Evolutionary conservation across 2,113 vertebrate genomes (phyloP).

Genomic region (Clupea harengus): DNA sequence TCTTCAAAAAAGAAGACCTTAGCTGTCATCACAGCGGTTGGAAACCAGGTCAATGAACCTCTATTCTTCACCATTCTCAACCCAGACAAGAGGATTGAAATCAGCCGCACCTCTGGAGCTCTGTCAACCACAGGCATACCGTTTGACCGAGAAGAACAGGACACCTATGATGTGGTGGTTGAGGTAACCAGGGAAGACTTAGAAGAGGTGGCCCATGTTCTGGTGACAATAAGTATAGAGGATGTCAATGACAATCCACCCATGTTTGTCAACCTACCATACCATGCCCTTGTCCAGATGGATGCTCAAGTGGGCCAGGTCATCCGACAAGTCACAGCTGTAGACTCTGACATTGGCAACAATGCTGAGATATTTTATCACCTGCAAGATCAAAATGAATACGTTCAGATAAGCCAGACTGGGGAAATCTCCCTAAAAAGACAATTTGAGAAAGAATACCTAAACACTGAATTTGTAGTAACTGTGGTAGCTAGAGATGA

Average conservation of each 20-base stretch:
- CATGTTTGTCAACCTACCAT: conserved; percentile 89
- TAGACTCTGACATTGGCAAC: conserved; percentile 82
- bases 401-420: conserved; percentile 81
- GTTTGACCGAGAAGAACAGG: conserved; percentile 88
- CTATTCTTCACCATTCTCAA: conserved; percentile 91
- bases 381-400: conserved; percentile 81
- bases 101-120: conserved; percentile 90
- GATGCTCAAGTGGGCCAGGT: conserved; percentile 82
- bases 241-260: conserved; percentile 91
- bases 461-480: conserved; percentile 85
- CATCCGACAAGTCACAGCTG: conserved; percentile 81
- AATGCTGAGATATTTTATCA: conserved; percentile 86
- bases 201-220: conserved; percentile 77
- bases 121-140: conserved; percentile 87
- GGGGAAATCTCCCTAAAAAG: conserved; percentile 88
- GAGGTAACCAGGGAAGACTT: conserved; percentile 83
- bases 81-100: conserved; percentile 87
- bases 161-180: conserved; percentile 83
- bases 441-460: conserved; percentile 79
- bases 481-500: conserved; percentile 84
- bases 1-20: conserved; percentile 81
- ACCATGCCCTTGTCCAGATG: conserved; percentile 87
- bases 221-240: conserved; percentile 83
- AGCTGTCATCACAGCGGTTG: conserved; percentile 82
- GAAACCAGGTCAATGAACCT: conserved; percentile 90